Evolutionary conservation across 35 echinoderm and acorn worm genomes (phyloP), one percentile per base, ranked within the genome.

Genomic region (Heliocidaris erythrogramma): DNA sequence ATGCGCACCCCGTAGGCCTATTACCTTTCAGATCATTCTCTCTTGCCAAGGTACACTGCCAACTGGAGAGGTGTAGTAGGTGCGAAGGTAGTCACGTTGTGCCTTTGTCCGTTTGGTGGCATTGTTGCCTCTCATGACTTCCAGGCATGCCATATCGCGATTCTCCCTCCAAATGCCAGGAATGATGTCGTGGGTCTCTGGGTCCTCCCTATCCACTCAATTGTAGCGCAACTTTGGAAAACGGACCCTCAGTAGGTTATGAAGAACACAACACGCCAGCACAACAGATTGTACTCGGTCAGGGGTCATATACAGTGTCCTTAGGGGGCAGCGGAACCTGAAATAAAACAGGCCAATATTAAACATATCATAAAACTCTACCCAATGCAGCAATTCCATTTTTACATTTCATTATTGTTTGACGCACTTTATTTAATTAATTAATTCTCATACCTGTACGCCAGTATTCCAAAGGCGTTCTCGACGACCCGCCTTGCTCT

Each of bases 31-130:
- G 30, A 92, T 7, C 90, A 92, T 92, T 30, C 30, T 92, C 60
- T 95, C 95, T 93, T 95, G 95, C 88, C 95, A 95, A 93, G 88
- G 95, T 59, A 92, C 95, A 95, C 7, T 88, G 48, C 95, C 95
- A 95, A 48, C 95, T 93, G 95, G 89, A 60, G 95, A 95, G 48
- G 60, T 93, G 95, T 93, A 93, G 89, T 95, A 95, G 84, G 32
- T 89, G 30, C 88, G 92, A 49, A 95, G 95, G 60, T 95, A 95
- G 88, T 95, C 95, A 69, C 88, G 95, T 60, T 95, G 95, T 69
- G 93, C 95, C 95, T 95, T 93, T 48, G 95, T 49, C 60, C 60
- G 60, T 88, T 95, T 95, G 32, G 49, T 48, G 48, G 95, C 5
- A 95, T 91, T 48, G 31, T 71, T 1, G 88, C 89, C 88, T 31